Evolutionary conservation across 2,888 invertebrate genomes (phyloP).

Genomic region (Xestoiulus laeticollis): DNA sequence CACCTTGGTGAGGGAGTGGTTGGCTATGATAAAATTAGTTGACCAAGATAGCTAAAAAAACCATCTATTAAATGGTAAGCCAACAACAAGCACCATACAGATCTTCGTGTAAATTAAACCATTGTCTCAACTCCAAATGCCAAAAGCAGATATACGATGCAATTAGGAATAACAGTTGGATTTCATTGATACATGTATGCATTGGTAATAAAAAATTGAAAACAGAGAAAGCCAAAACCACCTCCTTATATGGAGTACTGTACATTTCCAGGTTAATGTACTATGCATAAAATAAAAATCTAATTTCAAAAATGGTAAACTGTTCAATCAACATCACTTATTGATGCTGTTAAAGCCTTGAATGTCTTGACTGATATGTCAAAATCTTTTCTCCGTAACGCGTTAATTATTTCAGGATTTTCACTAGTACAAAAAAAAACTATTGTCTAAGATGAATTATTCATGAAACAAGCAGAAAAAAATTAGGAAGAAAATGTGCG

Average conservation of each 20-base stretch:
- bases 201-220: too few relatives aligned
- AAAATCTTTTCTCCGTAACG: not conserved
- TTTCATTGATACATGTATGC: not conserved
- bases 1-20: conserved; percentile 30
- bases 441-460: not conserved
- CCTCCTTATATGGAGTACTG: not conserved
- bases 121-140: not conserved
- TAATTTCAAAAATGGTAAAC: not conserved
- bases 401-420: not conserved
- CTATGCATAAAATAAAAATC: not conserved
- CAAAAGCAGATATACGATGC: not conserved
- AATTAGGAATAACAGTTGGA: not conserved
- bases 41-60: not conserved
- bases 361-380: not conserved
- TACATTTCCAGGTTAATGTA: not conserved
- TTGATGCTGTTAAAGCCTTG: not conserved
- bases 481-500: not conserved
- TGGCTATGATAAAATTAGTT: conserved; percentile 13
- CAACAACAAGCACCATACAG: not conserved
- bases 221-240: too few relatives aligned
- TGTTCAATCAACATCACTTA: not conserved
- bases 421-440: not conserved
- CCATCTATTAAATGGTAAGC: not conserved
- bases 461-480: not conserved
- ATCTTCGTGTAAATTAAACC: not conserved